Evolutionary conservation across 2,113 vertebrate species (phyloP).

Genomic region (Amazona guildingii): DNA sequence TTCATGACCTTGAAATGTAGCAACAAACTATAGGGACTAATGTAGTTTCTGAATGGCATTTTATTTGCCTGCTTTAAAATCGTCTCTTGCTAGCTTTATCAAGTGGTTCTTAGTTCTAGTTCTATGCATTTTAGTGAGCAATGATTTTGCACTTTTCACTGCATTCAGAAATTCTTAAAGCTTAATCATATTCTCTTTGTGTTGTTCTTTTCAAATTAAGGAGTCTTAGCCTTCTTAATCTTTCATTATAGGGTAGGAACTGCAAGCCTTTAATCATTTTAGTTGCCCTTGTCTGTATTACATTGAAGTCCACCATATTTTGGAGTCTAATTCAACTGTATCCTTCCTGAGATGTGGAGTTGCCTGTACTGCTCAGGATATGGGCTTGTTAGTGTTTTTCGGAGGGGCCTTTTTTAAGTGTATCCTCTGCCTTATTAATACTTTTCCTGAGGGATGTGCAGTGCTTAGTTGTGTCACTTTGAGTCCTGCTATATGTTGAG

Average conservation of each 20-base stretch:
- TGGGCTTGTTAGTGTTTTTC: not conserved
- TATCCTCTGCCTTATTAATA: not conserved
- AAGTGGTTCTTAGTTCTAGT: not conserved
- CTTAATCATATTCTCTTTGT: not conserved
- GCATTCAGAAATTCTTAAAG: not conserved
- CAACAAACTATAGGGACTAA: not conserved
- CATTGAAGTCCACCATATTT: not conserved
- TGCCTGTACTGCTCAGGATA: not conserved
- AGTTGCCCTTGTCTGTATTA: not conserved
- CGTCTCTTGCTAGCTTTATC: not conserved
- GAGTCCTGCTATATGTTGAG: not conserved
- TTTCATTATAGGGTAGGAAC: not conserved
- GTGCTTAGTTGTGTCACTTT: not conserved
- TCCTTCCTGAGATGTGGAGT: not conserved
- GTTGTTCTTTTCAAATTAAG: not conserved
- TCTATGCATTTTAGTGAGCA: not conserved
- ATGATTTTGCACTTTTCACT: not conserved
- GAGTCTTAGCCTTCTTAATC: not conserved
- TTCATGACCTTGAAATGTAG: not conserved
- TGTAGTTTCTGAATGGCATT: not conserved
- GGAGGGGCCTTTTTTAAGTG: accelerated
- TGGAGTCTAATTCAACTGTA: not conserved
- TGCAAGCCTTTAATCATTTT: not conserved
- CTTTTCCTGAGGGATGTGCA: not conserved
- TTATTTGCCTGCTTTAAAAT: not conserved